phyloP scores from a whole-genome alignment of 2,797 vertebrate genomes.

The Cryptoblepharus egeriae region DNA sequence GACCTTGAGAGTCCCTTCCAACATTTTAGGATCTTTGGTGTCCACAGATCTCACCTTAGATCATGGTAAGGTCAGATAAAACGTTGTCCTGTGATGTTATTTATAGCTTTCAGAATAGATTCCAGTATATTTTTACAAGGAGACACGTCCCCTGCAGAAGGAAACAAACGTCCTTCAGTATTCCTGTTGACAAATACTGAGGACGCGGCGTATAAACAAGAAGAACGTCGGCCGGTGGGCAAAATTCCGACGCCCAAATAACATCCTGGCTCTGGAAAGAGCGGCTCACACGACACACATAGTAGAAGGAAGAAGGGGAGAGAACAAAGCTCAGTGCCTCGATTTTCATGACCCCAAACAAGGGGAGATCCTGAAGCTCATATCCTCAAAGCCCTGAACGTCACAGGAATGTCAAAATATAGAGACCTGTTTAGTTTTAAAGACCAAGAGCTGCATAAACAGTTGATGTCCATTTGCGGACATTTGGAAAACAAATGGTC shows the following conservation, averaged over 20 bases:
- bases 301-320: background rate
- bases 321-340: background rate
- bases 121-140: background rate
- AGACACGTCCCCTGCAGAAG: background rate
- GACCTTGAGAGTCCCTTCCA: too few relatives aligned
- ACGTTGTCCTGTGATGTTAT: background rate
- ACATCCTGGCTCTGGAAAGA: slow-evolving; percentile 3
- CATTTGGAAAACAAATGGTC: background rate
- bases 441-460: background rate
- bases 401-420: background rate
- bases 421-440: background rate
- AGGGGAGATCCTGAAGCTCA: background rate
- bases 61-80: background rate
- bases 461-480: background rate
- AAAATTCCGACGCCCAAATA: background rate
- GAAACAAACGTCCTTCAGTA: background rate
- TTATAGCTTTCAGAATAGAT: background rate
- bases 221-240: background rate
- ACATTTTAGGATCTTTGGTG: too few relatives aligned
- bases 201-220: slow-evolving; percentile 4
- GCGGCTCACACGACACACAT: too few relatives aligned
- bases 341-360: background rate
- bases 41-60: too few relatives aligned
- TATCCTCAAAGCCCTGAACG: background rate
- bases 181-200: slow-evolving; percentile 2